Base-by-base conservation (phyloP, 2,888 invertebrate species). In the Herminia tarsipennalis region DNA sequence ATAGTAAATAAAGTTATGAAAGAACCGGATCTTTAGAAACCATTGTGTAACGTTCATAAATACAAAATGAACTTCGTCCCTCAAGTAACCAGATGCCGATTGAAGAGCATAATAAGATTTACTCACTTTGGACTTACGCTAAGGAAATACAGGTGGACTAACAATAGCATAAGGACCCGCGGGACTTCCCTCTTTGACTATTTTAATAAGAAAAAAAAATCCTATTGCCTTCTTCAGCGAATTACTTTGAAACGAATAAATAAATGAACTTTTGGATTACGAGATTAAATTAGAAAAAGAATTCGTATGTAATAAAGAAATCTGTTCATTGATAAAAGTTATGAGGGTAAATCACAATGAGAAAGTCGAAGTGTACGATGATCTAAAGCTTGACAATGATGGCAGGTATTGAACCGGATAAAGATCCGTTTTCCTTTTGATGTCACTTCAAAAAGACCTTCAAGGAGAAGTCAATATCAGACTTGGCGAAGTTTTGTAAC, bases 191-290 rank as follows among this genome's bases (percentile, higher is more conserved):
- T 78, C 81, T 80, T 86, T 79, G 86, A 84, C 86, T 87, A 85
- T 86, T 88, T 85, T 90, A 89, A 88, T 88, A 88, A 82, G 82
- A 87, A 66, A 66, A 55, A 85, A 84, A 86, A 85, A 81, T 76
- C 64, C 55, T 43, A 66, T 62, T 65, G 69, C 76, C n/a, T 76
- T 78, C 78, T 75, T 67, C 45, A 71, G 70, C 62, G 81, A 84
- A 87, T 87, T 86, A 87, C 86, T 86, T 87, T 84, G 83, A 82
- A 84, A 81, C 81, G 84, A 81, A 84, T 83, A 86, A 86, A 88
- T 88, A 86, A 88, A 86, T 81, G 85, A 84, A 83, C 75, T 70
- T 55, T 66, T 75, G 84, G 84, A 82, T 87, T 78, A 83, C 75
- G 69, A 80, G 81, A 86, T 88, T 88, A 84, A 86, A 87, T 88